These are phyloP conservation scores for Pedetes capensis DNA, from an alignment of 2,113 vertebrate genomes.

Conservation along the genomic window DNA sequence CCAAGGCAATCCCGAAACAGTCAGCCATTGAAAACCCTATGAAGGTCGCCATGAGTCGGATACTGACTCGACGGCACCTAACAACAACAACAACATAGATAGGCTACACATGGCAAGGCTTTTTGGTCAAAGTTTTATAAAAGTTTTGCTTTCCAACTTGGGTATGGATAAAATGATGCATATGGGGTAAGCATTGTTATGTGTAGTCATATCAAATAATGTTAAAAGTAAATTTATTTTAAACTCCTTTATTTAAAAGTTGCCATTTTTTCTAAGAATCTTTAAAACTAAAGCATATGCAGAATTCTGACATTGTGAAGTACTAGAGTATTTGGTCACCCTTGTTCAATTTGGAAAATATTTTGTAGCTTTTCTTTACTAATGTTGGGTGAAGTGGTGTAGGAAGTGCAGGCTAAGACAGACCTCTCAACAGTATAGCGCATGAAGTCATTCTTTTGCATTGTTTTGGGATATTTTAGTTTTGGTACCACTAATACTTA, in stretches of 20 bases:
- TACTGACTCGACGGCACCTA: no score
- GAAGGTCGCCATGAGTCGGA: no score
- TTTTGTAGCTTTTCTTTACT: background rate
- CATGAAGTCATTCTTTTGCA: background rate
- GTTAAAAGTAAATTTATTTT: background rate
- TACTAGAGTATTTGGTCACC: background rate
- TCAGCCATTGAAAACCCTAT: no score
- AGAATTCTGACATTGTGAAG: background rate
- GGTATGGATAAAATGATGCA: background rate
- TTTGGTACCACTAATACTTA: slow-evolving; percentile 49
- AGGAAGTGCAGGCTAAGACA: background rate
- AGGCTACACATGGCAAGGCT: background rate
- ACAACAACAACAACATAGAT: no score
- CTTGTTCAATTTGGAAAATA: background rate
- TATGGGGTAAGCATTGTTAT: background rate
- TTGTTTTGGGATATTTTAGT: slow-evolving; percentile 15
- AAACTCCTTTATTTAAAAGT: background rate
- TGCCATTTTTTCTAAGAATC: background rate
- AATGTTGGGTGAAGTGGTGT: background rate
- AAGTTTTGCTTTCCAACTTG: background rate
- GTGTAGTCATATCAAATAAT: background rate
- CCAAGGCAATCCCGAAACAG: no score
- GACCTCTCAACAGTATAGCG: background rate
- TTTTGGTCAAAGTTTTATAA: background rate
- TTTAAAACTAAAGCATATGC: slow-evolving; percentile 28